Evolutionary conservation across 2,113 vertebrate genomes (phyloP).

Genomic region (Salvelinus sp.): DNA sequence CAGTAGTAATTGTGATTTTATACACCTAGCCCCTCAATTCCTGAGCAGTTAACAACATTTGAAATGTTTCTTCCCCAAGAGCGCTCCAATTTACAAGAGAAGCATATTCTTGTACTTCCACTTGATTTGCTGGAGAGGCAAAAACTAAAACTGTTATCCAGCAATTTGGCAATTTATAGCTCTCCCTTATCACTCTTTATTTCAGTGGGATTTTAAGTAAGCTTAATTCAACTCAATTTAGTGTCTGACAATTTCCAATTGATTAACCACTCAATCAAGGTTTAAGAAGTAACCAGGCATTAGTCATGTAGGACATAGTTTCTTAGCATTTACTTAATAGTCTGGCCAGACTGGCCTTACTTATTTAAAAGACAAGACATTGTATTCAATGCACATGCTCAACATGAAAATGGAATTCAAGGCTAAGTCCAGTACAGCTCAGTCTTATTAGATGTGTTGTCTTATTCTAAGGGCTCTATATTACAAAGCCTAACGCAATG

Average conservation of each 20-base stretch:
- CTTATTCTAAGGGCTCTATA: too few species aligned
- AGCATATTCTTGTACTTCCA: conserved; percentile 86
- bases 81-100: conserved; percentile 75
- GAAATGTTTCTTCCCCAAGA: conserved; percentile 68
- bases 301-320: background rate
- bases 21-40: background rate
- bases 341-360: background rate
- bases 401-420: too few species aligned
- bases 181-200: background rate
- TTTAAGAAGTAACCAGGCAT: background rate
- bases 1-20: background rate
- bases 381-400: background rate
- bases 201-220: background rate
- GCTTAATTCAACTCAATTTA: background rate
- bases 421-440: too few species aligned
- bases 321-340: background rate
- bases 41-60: background rate
- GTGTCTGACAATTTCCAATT: background rate
- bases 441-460: too few species aligned
- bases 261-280: background rate
- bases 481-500: too few species aligned
- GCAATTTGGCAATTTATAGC: conserved; percentile 86
- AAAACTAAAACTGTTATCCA: conserved; percentile 80
- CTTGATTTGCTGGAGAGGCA: conserved; percentile 84
- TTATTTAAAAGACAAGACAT: conserved; percentile 5